Evolutionary conservation across 2,797 vertebrate genomes (phyloP), one percentile per base, ranked within the genome.

Genomic region (Delichon dasypus): DNA sequence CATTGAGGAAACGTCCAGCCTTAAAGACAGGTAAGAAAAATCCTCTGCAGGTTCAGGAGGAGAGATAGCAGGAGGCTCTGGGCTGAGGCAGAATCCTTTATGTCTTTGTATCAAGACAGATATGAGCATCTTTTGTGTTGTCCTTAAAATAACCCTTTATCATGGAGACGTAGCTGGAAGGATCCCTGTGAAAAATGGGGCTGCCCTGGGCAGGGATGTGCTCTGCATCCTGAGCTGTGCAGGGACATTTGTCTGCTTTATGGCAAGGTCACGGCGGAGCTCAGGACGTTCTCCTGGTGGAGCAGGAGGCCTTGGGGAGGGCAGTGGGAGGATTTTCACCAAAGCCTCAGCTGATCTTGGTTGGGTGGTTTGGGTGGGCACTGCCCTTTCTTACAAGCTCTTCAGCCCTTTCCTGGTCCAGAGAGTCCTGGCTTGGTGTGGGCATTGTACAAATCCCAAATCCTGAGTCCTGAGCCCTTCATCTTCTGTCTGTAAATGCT

Each of bases 61-160:
- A 80, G 87, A 60, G 54, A n/a, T 3, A 75, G 50, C 16, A 62
- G 34, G 62, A 88, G n/a, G n/a, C 42, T 82, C 16, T 25, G 36
- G 84, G 60, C 48, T 83, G 42, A 88, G 76, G 81, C 27, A 72
- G 36, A 77, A 62, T 83, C 47, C 51, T 94, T 94, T 38, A 68
- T 83, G 82, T 51, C 75, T 80, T 67, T 48, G 51, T 90, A 86
- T 68, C 70, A 93, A 88, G 89, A 88, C 51, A 93, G 88, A 95
- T 92, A 62, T 23, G 36, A 96, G 26, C 72, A 71, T 27, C 67
- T 48, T 89, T 40, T 62, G 14, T 74, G 25, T 13, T 89, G 70
- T 91, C 89, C 65, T 91, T 65, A 86, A 88, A 91, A 70, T 21
- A 92, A 85, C 75, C 65, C 72, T 91, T 89, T 36, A 57, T 80